Evolutionary conservation across 1,140 invertebrate species (phyloP), one percentile per base, ranked within the genome.

Genomic region (Platorchestia sp.): DNA sequence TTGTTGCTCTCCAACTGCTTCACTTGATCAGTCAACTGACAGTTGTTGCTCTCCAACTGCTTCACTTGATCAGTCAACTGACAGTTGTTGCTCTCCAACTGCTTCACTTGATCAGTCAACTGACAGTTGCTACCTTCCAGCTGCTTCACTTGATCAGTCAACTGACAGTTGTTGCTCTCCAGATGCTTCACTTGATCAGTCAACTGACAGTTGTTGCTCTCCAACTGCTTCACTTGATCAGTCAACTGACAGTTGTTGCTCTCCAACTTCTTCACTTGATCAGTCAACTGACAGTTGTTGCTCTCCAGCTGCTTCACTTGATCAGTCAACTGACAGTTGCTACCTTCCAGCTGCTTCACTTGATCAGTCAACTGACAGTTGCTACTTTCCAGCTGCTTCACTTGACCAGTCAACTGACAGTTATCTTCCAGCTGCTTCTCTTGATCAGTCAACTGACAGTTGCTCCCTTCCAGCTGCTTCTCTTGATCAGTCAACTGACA

Each of bases 111-210:
- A 44, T 90, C 41, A 90, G 87, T 90, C 44, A 90, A 27, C 41
- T 90, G 87, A 44, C 87, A 90, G 87, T 90, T 90, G 44, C 42
- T 90, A 14, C 87, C 87, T 90, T 90, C 87, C 7, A 90, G 44
- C 87, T 90, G 87, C 87, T 90, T 90, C 87, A 90, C 87, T 45
- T 43, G 0, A 44, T 90, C 87, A 90, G 87, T 90, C 44, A 90
- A 27, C 41, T 90, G 87, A 44, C 87, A 90, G 87, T 90, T 90
- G 44, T 90, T 42, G 10, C 87, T 41, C 36, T 90, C 87, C 7
- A 90, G 44, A 19, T 90, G 87, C 87, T 90, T 90, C 87, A 90
- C 87, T 45, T 90, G 87, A 44, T 90, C 87, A 90, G 41, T 90
- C 44, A 90, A 44, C 41, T 90, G 87, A 27, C 19, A 90, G 41